Evolutionary conservation across 2,113 vertebrate genomes (phyloP).

Genomic region (Nerophis ophidion): DNA sequence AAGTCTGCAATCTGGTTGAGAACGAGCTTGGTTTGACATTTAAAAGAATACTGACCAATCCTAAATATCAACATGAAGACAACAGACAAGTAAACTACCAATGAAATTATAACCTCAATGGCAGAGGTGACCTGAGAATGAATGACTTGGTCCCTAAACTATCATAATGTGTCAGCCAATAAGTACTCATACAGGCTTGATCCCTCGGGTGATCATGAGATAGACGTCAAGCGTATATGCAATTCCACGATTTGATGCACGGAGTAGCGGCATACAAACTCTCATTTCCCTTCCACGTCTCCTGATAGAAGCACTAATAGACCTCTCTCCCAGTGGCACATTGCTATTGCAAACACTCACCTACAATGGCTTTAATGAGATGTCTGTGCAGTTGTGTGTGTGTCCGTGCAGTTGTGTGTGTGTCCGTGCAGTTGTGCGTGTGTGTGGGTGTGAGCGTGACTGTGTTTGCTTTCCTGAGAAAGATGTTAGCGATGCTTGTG

Average conservation of each 20-base stretch:
- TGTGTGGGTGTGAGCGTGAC: neutral
- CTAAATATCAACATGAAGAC: neutral
- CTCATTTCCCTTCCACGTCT: conserved; percentile 56
- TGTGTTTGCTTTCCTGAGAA: conserved; percentile 53
- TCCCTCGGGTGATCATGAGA: conserved; percentile 46
- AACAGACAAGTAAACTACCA: neutral
- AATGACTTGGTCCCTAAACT: conserved; percentile 27
- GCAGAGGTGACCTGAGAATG: conserved; percentile 23
- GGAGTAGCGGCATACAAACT: conserved; percentile 38
- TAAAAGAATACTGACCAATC: neutral
- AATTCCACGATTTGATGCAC: conserved; percentile 41
- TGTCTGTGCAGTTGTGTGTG: conserved; percentile 37
- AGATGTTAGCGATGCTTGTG: conserved; percentile 61
- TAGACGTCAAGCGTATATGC: conserved; percentile 43
- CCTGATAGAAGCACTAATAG: conserved; percentile 68
- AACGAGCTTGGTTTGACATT: too few relatives aligned
- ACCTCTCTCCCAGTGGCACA: conserved; percentile 62
- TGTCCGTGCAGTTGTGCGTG: conserved; percentile 24
- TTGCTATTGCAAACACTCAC: conserved; percentile 62
- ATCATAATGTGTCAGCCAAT: conserved; percentile 53
- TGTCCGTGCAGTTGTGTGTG: conserved; percentile 14
- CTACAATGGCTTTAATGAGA: conserved; percentile 69
- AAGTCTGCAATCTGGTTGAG: too few relatives aligned
- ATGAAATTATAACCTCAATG: neutral
- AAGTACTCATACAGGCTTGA: conserved; percentile 28